Evolutionary conservation across 2,888 invertebrate species (phyloP).

Genomic region (Tyria jacobaeae): DNA sequence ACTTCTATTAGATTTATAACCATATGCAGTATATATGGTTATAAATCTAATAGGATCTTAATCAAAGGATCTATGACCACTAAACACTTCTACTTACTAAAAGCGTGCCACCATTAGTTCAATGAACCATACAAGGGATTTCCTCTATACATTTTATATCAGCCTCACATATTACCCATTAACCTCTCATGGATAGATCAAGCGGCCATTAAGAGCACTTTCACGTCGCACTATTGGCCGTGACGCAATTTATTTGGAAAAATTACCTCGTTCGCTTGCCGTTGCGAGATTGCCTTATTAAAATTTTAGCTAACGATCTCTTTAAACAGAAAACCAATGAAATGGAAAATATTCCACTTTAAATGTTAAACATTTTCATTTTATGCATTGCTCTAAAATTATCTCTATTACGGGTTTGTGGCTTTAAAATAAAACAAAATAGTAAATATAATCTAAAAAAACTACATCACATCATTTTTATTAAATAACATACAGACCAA

Average conservation of each 20-base stretch:
- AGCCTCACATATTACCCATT: slow-evolving; percentile 11
- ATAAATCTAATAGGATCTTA: neutral
- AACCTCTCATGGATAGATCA: slow-evolving; percentile 16
- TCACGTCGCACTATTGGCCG: slow-evolving; percentile 16
- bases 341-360: slow-evolving; percentile 29
- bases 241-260: slow-evolving; percentile 21
- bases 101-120: slow-evolving; percentile 12
- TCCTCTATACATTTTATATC: slow-evolving; percentile 16
- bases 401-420: neutral
- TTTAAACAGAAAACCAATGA: slow-evolving; percentile 17
- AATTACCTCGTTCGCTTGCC: slow-evolving; percentile 16
- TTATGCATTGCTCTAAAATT: neutral
- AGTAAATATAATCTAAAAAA: too few relatives aligned
- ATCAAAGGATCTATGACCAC: slow-evolving; percentile 1
- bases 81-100: slow-evolving; percentile 7
- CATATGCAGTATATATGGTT: too few relatives aligned
- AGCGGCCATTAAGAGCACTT: slow-evolving; percentile 20
- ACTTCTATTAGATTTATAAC: too few relatives aligned
- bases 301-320: slow-evolving; percentile 24
- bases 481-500: too few relatives aligned
- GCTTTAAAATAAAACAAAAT: too few relatives aligned
- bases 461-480: too few relatives aligned
- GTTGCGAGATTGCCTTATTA: slow-evolving; percentile 16
- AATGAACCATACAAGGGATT: slow-evolving; percentile 15
- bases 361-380: slow-evolving; percentile 9